Base-by-base conservation (phyloP, 2,888 invertebrate genomes). In the Allacma fusca region DNA sequence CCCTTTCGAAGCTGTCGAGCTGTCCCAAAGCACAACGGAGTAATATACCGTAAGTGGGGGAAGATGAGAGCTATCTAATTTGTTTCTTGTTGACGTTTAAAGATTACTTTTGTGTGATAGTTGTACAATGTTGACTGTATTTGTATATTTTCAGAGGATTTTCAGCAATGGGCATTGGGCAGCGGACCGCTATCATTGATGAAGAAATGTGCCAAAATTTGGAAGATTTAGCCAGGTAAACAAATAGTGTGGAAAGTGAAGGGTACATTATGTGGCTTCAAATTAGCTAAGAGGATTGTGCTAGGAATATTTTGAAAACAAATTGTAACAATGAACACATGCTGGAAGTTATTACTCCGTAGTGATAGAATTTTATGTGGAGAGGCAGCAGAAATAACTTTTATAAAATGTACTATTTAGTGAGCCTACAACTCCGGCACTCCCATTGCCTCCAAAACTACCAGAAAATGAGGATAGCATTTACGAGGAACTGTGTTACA, bases 401-500 rank as follows among this genome's bases (percentile, higher is more conserved):
- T 7, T 34, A n/a, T n/a, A n/a, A 34, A 34, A 50, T 50, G n/a
- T 50, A 50, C n/a, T n/a, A 65, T 70, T 21, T 78, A 83, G 81
- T 71, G 82, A 82, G 74, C 82, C 83, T 57, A 74, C 78, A 29
- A 79, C 79, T 65, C 79, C 83, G 40, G 79, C 81, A 40, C 34
- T 81, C 34, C 64, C 80, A 44, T 70, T 81, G 68, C 81, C 81
- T 24, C 78, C 79, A 13, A 75, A 76, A 74, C 70, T 24, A 26
- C 64, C 74, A 62, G 85, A 85, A 77, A 85, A 85, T 83, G 93
- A 93, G 85, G 93, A 94, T 87, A 93, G 93, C 88, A 92, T 94
- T 85, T 95, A 95, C 87, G 94, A 94, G 88, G 94, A 94, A 88
- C 90, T 95, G 84, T 94, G 94, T 90, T 94, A 93, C 87, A 93